A percentile compares a stretch with the other conserved stretches of the same genome.
These are phyloP conservation scores for Eulemur coronatus DNA, from an alignment of 2,797 vertebrate species.

Conservation along the genomic window DNA sequence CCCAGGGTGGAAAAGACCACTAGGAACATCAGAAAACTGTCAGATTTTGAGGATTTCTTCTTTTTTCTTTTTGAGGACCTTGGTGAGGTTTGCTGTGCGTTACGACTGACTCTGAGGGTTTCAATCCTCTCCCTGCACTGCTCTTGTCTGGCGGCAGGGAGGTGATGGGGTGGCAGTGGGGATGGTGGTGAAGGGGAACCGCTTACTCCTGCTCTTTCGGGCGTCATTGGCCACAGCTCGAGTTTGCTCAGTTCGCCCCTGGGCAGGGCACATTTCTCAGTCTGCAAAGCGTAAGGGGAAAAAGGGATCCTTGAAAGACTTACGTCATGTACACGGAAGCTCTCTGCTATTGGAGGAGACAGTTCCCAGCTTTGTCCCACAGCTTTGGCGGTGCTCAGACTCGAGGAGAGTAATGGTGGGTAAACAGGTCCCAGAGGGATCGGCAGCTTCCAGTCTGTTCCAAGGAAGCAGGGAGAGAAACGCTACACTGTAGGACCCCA, in stretches of 20 bases:
- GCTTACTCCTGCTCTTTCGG: background rate
- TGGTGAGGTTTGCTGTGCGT: background rate
- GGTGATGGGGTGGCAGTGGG: background rate
- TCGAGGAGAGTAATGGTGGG: background rate
- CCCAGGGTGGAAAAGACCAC: background rate
- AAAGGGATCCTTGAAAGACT: background rate
- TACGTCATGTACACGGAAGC: background rate
- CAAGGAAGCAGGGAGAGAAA: background rate
- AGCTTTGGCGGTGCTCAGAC: background rate
- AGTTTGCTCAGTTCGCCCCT: background rate
- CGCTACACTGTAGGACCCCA: rapidly evolving
- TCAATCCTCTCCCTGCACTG: background rate
- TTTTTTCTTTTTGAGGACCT: background rate
- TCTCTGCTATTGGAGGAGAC: background rate
- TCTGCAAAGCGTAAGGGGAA: background rate
- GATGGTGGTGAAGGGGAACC: rapidly evolving
- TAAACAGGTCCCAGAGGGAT: background rate
- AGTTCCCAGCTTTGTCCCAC: background rate
- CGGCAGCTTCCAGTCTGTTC: background rate
- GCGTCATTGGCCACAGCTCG: background rate
- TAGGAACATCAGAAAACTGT: background rate
- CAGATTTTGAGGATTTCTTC: background rate
- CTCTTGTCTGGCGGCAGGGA: background rate
- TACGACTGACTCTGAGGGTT: rapidly evolving
- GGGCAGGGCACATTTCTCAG: background rate